Conservation (phyloP, 2,113 vertebrate species). For the Antechinus stuartii region DNA sequence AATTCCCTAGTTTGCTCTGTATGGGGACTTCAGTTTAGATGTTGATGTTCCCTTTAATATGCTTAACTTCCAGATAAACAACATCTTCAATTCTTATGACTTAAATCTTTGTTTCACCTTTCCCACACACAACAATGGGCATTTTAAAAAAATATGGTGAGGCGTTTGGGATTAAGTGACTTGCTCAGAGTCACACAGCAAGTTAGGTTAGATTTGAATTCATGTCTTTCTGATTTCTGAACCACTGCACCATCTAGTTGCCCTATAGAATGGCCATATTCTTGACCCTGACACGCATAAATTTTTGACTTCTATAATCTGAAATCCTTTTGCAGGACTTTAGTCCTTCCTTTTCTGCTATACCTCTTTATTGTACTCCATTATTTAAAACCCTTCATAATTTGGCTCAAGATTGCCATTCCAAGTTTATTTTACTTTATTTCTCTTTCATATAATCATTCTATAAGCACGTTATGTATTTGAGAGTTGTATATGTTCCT, state of each 20-base stretch:
- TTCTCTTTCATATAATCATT: neutral
- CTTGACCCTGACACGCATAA: no score
- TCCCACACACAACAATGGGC: neutral
- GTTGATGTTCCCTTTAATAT: neutral
- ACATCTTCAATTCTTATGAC: neutral
- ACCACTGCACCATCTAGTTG: no score
- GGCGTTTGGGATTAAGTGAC: no score
- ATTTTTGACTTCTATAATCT: no score
- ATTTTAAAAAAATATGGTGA: no score
- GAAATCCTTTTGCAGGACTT: neutral
- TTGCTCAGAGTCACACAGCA: no score
- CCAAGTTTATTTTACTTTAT: slow-evolving; percentile 30
- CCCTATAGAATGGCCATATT: no score
- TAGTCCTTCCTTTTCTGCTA: neutral
- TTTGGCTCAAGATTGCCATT: slow-evolving; percentile 10
- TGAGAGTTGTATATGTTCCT: neutral
- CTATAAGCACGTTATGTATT: neutral
- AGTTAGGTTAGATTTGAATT: no score
- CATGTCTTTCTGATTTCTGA: no score
- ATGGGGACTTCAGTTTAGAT: neutral
- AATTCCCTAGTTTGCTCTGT: neutral
- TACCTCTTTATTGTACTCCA: neutral
- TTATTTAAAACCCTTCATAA: slow-evolving; percentile 5
- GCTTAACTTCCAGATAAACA: neutral
- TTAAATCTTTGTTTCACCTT: neutral